These are phyloP conservation scores for Xanthostigma xanthostigma DNA, from an alignment of 2,888 invertebrate species.

Conservation along the genomic window DNA sequence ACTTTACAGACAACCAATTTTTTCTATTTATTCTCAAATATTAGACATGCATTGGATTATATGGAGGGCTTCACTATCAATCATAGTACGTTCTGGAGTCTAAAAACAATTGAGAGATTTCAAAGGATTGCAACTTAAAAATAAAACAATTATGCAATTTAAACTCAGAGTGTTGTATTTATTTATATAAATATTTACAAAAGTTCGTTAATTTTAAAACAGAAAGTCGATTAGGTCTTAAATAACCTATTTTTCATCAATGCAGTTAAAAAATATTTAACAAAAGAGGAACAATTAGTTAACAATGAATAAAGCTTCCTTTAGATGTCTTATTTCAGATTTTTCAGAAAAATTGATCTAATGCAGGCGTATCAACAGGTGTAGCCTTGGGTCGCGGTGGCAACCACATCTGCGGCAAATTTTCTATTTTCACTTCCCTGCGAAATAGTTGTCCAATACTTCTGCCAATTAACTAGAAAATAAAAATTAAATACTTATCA, in stretches of 20 bases:
- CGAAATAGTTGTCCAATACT: slow-evolving; percentile 79
- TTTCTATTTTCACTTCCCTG: slow-evolving; percentile 72
- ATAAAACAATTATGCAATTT: too few species aligned
- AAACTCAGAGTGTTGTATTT: too few species aligned
- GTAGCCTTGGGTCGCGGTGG: slow-evolving; percentile 16
- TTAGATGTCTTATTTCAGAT: background rate
- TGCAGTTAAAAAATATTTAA: background rate
- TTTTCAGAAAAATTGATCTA: slow-evolving; percentile 2
- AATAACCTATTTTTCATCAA: background rate
- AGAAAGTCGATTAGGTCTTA: background rate
- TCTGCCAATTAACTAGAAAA: slow-evolving; percentile 57
- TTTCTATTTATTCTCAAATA: too few species aligned
- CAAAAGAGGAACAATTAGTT: background rate
- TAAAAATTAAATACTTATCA: slow-evolving; percentile 7
- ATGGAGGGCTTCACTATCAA: too few species aligned
- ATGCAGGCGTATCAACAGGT: background rate
- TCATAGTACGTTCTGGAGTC: too few species aligned
- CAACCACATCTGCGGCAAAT: slow-evolving; percentile 57
- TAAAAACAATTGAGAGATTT: too few species aligned
- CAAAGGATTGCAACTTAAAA: too few species aligned
- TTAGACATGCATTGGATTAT: too few species aligned
- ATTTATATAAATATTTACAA: too few species aligned
- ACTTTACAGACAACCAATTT: too few species aligned
- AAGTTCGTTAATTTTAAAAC: too few species aligned
- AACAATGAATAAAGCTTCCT: background rate